A percentile compares a stretch with the other conserved stretches of the same genome.
These are phyloP conservation scores for Augochlorella aurata DNA, from an alignment of 2,888 invertebrate genomes.

Conservation along the genomic window DNA sequence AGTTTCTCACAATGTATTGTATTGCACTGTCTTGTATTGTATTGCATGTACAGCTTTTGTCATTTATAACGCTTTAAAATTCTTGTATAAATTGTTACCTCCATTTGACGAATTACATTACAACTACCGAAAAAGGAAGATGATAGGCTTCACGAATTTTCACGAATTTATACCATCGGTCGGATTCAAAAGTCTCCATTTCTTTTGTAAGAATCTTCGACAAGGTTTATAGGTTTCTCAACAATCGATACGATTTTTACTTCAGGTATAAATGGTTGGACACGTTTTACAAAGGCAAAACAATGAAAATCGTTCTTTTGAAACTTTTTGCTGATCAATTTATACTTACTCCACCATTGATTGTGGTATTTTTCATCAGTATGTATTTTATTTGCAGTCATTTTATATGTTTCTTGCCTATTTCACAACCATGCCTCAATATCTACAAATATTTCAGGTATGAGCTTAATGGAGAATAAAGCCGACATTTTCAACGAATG, in stretches of 20 bases:
- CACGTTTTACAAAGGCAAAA: conserved; percentile 86
- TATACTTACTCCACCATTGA: conserved; percentile 88
- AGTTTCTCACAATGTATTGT: conserved; percentile 84
- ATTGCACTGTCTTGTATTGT: conserved; percentile 83
- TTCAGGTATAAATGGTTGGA: conserved; percentile 92
- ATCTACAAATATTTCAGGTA: conserved; percentile 82
- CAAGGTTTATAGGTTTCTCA: background rate
- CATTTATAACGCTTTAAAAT: conserved; percentile 39
- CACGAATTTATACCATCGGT: background rate
- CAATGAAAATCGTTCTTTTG: conserved; percentile 85
- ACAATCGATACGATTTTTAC: background rate
- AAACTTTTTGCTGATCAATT: conserved; percentile 91
- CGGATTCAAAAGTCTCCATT: background rate
- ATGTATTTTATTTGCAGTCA: conserved; percentile 76
- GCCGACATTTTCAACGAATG: conserved; percentile 88
- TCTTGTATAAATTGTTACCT: conserved; percentile 5
- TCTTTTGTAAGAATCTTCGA: background rate
- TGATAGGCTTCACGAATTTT: background rate
- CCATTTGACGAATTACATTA: background rate
- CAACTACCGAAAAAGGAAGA: background rate
- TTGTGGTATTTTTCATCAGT: conserved; percentile 89
- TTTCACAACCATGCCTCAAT: background rate
- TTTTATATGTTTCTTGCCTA: background rate
- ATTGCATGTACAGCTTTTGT: conserved; percentile 71
- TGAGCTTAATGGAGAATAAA: conserved; percentile 89